These are phyloP conservation scores for Saccostrea echinata DNA, from an alignment of 1,140 invertebrate genomes.

Conservation along the genomic window DNA sequence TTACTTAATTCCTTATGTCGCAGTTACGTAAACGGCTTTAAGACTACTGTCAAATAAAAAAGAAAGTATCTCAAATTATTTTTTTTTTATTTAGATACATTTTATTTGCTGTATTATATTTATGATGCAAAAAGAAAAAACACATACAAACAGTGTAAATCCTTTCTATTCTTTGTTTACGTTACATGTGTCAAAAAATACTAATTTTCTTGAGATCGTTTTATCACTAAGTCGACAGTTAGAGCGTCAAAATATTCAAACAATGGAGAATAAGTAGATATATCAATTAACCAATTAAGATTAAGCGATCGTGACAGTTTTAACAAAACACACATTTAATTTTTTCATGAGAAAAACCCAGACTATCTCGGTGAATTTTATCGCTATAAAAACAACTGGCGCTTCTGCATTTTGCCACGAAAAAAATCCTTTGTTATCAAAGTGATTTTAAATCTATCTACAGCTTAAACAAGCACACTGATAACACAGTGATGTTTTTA, in stretches of 20 bases:
- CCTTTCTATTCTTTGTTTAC: too few relatives aligned
- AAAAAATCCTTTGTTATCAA: conserved; percentile 29
- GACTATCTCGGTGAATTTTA: background rate
- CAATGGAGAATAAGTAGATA: conserved; percentile 6
- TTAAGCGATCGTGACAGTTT: background rate
- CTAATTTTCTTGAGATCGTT: background rate
- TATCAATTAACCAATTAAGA: conserved; percentile 25
- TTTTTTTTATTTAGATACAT: too few relatives aligned
- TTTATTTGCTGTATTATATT: too few relatives aligned
- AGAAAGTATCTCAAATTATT: too few relatives aligned
- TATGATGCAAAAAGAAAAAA: too few relatives aligned
- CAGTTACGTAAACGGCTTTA: too few relatives aligned
- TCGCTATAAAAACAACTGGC: conserved; percentile 24
- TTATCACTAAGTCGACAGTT: background rate
- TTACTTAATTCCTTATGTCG: too few relatives aligned
- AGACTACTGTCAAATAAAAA: too few relatives aligned
- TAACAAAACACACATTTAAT: background rate
- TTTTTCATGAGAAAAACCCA: conserved; percentile 5
- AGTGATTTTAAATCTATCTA: background rate
- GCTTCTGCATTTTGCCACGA: background rate
- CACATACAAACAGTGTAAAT: too few relatives aligned
- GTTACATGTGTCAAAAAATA: background rate
- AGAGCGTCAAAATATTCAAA: background rate
- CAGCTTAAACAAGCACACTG: background rate
- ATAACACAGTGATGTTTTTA: conserved; percentile 6